Evolutionary conservation across 2,797 vertebrate genomes (phyloP).

Genomic region (Girardinus metallicus): DNA sequence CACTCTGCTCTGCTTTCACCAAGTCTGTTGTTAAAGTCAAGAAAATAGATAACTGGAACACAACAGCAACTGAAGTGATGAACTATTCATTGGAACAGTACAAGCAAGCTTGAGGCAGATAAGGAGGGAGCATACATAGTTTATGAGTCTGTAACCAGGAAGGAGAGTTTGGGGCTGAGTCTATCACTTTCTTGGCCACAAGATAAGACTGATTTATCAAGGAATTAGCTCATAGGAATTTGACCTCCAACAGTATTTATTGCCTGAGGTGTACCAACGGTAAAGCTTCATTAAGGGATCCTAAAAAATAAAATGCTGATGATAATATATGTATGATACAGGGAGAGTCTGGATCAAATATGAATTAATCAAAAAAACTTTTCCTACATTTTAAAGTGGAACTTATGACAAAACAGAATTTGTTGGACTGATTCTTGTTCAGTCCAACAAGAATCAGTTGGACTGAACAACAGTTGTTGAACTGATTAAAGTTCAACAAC

Average conservation of each 20-base stretch:
- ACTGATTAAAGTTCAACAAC: background rate
- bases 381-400: background rate
- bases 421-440: background rate
- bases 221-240: background rate
- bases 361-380: background rate
- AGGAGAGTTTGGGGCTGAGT: conserved; percentile 28
- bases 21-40: conserved; percentile 44
- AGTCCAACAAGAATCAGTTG: too few species aligned
- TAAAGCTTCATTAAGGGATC: background rate
- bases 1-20: conserved; percentile 37
- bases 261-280: background rate
- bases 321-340: background rate
- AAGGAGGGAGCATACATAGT: conserved; percentile 53
- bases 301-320: conserved; percentile 1
- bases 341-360: background rate
- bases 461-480: too few species aligned
- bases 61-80: conserved; percentile 53
- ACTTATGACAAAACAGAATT: background rate
- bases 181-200: conserved; percentile 33
- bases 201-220: conserved; percentile 25
- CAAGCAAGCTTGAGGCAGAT: conserved; percentile 59
- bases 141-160: conserved; percentile 51
- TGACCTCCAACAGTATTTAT: conserved; percentile 15
- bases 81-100: conserved; percentile 64
- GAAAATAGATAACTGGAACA: conserved; percentile 55